Conservation (phyloP, 2,113 vertebrate genomes). For the Gavia stellata region DNA sequence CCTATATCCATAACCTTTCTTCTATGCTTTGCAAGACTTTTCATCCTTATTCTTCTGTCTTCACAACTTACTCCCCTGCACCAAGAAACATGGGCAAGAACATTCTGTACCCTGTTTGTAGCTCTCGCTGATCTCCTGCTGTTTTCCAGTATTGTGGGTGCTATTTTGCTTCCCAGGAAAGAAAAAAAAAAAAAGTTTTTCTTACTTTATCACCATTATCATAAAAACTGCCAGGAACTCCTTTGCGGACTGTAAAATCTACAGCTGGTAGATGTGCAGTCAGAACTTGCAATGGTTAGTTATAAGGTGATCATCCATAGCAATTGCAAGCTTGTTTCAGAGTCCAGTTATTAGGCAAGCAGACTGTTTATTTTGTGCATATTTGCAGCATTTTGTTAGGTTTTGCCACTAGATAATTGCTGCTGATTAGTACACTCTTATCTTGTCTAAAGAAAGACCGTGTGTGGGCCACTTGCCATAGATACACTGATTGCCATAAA, state of each 20-base stretch:
- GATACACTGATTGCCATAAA: neutral
- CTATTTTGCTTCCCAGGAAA: neutral
- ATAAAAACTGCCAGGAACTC: neutral
- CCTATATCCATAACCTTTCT: neutral
- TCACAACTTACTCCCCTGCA: neutral
- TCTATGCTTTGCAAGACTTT: neutral
- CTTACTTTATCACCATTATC: neutral
- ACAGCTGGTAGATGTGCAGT: neutral
- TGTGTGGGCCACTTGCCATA: neutral
- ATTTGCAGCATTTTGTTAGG: neutral
- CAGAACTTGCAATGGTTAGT: neutral
- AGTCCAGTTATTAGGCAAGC: neutral
- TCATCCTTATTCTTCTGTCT: neutral
- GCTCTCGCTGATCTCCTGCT: neutral
- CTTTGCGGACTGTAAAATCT: neutral
- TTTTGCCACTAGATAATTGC: neutral
- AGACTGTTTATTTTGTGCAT: neutral
- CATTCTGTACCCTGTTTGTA: neutral
- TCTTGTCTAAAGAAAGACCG: neutral
- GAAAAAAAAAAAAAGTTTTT: neutral
- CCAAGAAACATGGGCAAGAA: neutral
- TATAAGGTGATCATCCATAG: neutral
- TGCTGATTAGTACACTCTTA: neutral
- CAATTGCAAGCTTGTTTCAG: neutral
- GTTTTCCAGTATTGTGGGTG: neutral